Evolutionary conservation across 37 sponge, comb jelly and placozoan genomes (phyloP), one percentile per base, ranked within the genome.

Genomic region (Beroe forskalii): DNA sequence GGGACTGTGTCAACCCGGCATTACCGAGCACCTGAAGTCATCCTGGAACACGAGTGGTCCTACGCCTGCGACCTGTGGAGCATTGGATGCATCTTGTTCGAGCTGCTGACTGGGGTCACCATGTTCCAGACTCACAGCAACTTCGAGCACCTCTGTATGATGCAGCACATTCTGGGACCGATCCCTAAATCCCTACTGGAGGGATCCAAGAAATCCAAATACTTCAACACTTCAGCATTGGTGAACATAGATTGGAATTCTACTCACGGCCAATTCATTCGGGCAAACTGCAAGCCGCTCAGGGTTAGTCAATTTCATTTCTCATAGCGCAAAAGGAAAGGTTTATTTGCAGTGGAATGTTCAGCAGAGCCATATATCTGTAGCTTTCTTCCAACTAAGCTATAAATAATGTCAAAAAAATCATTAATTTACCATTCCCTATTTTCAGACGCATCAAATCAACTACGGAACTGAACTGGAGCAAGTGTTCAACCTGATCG

Each of bases 21-120:
- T 92, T 98, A 98, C 43, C 62, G 99, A 44, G 86, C 86, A n/a
- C 86, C 86, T 22, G 86, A 80, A 80, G 86, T 80, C 12, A 80
- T 80, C 55, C 27, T 80, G 48, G 97, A 98, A 76, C 92, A 96
- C 40, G 96, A 97, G 24, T 98, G 99, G 99, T 94, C 94, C 40
- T 95, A 98, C 75, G 95, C 99, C 0, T 98, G 96, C 92, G 99
- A 98, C 90, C 76, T 98, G 91, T 98, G 99, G 99, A 98, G 99
- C 55, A 93, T 98, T 41, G 99, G 99, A 6, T 96, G 97, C 61
- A 98, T 98, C 63, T 94, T 98, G 95, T 98, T 95, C 93, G 99
- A 98, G 40, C 92, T 96, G 60, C 96, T 96, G 90, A 69, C 96
- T 90, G 99, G 99, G 4, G 92, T 94, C 67, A 96, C 99, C n/a